Conservation (phyloP, 2,888 invertebrate genomes). For the Ischnura elegans region DNA sequence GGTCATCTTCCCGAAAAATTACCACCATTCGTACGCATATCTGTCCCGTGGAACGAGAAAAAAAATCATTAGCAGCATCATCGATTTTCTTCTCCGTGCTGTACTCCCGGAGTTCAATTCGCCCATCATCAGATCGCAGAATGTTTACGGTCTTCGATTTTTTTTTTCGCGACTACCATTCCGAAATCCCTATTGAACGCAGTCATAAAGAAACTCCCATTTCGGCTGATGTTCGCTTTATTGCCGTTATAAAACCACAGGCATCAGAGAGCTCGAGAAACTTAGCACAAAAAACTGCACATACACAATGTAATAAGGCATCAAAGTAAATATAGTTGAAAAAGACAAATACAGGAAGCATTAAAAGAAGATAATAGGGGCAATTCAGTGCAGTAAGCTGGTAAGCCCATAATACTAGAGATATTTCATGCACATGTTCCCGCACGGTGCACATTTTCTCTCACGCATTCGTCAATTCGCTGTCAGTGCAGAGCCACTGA, state of each 20-base stretch:
- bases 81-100: background rate
- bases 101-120: background rate
- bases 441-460: no score
- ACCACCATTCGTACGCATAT: background rate
- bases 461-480: no score
- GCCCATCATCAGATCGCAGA: background rate
- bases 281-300: background rate
- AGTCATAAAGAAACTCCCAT: background rate
- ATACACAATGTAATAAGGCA: no score
- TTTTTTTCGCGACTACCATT: background rate
- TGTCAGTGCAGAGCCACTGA: no score
- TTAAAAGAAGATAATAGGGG: background rate
- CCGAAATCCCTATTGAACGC: background rate
- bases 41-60: background rate
- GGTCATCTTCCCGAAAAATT: background rate
- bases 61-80: background rate
- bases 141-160: background rate
- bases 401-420: background rate
- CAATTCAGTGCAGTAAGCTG: background rate
- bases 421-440: background rate
- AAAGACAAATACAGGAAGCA: background rate
- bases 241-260: background rate
- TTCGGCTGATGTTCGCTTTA: background rate
- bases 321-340: background rate
- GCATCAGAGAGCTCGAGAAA: background rate